These are phyloP conservation scores for Fistularia commersonii DNA, from an alignment of 2,797 vertebrate species.

Conservation along the genomic window DNA sequence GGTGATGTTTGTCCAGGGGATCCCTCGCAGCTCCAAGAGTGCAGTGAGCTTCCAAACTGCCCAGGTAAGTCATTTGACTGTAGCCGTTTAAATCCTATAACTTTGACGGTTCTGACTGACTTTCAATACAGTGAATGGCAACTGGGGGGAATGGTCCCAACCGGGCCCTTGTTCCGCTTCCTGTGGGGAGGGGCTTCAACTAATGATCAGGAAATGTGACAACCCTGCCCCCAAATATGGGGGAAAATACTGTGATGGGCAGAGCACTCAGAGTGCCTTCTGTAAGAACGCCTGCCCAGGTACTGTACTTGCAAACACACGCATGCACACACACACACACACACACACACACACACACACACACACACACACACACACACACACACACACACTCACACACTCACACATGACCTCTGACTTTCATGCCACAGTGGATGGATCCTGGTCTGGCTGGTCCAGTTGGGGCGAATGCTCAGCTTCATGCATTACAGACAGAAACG, in stretches of 20 bases:
- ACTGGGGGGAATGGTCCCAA: constrained; percentile 55
- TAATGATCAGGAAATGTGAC: constrained; percentile 39
- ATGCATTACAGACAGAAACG: constrained; percentile 15
- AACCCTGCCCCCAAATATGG: constrained; percentile 48
- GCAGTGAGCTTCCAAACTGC: constrained; percentile 54
- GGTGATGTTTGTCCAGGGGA: constrained; percentile 45
- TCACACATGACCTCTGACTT: neutral
- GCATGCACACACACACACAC: neutral
- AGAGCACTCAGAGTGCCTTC: neutral
- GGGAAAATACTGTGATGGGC: constrained; percentile 34
- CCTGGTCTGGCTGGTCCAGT: constrained; percentile 55
- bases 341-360: neutral
- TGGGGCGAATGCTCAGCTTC: constrained; percentile 51
- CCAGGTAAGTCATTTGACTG: constrained; percentile 29
- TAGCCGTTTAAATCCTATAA: too few species aligned
- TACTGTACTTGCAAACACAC: constrained; percentile 21
- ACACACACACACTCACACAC: neutral
- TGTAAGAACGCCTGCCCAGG: constrained; percentile 48
- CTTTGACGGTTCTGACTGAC: constrained; percentile 1
- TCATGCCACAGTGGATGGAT: constrained; percentile 28
- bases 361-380: neutral
- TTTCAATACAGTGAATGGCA: constrained; percentile 46
- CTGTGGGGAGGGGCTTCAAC: constrained; percentile 56
- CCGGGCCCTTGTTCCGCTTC: constrained; percentile 28
- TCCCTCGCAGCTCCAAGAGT: neutral